Evolutionary conservation across 2,888 invertebrate species (phyloP), one percentile per base, ranked within the genome.

Genomic region (Pollenia labialis): DNA sequence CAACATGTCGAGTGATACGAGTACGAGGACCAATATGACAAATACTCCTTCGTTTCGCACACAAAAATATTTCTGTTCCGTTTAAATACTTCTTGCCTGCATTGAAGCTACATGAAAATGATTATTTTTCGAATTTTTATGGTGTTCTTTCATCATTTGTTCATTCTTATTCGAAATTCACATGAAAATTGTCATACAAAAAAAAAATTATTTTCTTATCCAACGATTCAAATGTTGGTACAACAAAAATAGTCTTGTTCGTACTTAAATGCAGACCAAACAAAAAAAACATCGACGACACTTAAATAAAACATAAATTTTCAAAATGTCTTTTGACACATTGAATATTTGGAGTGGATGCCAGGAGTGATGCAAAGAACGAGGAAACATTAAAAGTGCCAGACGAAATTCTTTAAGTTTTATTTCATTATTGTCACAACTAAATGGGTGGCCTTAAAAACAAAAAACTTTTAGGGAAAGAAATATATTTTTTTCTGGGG

Each of bases 311-410:
- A 87, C 74, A 84, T 87, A 87, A 84, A 87, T 87, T 81, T 77
- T 79, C 60, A 72, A 81, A 84, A 87, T 87, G 87, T 87, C 87
- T 84, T 87, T 87, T 84, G 84, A 84, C 87, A 84, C 87, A 81
- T 77, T 68, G 69, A 80, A 71, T 79, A 74, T 85, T 72, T 81
- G 72, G n/a, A 54, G 71, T 32, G 69, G 69, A 18, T 68, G 68
- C 10, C 58, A 62, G 62, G 52, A 62, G 58, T 50, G 68, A 48
- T n/a, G 71, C 75, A 50, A 60, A 68, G 58, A 66, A 72, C 56
- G 60, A 72, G 71, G 76, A 60, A 66, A 84, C 81, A 81, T 74
- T 87, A 76, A 76, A 75, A 84, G 84, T 84, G 87, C 76, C 87
- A 84, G 84, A 87, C 84, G 77, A 87, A 84, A 87, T 87, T 81